These are phyloP conservation scores for Platynereis dumerilii DNA, from an alignment of 2,888 invertebrate species.

Conservation along the genomic window DNA sequence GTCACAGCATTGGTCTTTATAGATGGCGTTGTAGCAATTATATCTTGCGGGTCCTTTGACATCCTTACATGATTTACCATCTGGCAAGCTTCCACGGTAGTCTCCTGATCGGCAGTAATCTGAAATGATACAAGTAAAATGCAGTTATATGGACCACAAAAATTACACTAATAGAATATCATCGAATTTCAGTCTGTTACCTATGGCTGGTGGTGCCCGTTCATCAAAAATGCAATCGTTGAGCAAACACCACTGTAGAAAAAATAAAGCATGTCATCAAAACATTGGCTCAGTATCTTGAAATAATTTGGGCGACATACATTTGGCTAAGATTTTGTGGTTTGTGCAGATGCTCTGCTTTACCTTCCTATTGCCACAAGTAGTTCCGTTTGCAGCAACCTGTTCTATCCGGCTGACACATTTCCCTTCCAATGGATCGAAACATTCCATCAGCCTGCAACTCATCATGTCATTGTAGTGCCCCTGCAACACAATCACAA, in stretches of 20 bases:
- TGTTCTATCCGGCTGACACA: conserved; percentile 46
- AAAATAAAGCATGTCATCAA: too few relatives aligned
- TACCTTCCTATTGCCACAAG: conserved; percentile 50
- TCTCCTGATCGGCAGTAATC: conserved; percentile 42
- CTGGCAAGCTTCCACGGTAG: conserved; percentile 19
- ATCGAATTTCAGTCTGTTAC: conserved; percentile 28
- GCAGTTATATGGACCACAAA: not conserved
- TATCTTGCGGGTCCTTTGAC: not conserved
- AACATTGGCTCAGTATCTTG: too few relatives aligned
- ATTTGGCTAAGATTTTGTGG: too few relatives aligned
- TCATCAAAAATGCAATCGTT: conserved; percentile 43
- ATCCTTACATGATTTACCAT: conserved; percentile 3
- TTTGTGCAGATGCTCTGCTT: too few relatives aligned
- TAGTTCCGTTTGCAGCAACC: conserved; percentile 48
- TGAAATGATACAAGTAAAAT: conserved; percentile 26
- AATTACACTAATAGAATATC: too few relatives aligned
- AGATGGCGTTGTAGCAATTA: conserved; percentile 4
- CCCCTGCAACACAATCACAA: conserved; percentile 25
- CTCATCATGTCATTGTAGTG: conserved; percentile 36
- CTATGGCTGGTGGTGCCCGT: conserved; percentile 40
- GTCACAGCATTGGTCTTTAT: not conserved
- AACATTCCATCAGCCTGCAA: conserved; percentile 47
- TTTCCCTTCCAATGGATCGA: conserved; percentile 40
- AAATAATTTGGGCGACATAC: too few relatives aligned
- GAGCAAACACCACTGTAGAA: conserved; percentile 44